These are phyloP conservation scores for Keiferia lycopersicella DNA, from an alignment of 2,888 invertebrate species.

Conservation along the genomic window DNA sequence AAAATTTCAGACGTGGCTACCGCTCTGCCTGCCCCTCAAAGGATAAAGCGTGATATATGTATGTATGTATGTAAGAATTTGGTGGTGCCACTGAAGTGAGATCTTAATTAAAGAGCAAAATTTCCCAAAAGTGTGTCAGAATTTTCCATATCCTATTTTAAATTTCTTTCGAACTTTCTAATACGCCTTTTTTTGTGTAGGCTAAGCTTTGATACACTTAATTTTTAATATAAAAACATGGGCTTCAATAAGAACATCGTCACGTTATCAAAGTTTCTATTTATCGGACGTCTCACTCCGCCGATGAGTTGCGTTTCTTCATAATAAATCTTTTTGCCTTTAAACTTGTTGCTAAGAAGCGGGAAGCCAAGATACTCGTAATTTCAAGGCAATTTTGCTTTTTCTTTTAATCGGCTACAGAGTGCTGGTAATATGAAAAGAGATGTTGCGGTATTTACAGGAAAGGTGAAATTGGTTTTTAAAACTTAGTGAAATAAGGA, in stretches of 20 bases:
- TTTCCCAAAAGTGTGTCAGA: no score
- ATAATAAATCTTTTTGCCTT: conserved; percentile 9
- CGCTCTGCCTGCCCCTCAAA: no score
- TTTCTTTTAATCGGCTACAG: neutral
- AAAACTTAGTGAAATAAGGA: neutral
- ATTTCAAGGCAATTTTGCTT: conserved; percentile 15
- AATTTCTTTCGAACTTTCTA: no score
- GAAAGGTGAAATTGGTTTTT: neutral
- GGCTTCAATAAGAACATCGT: no score
- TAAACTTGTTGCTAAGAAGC: conserved; percentile 4
- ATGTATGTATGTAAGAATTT: no score
- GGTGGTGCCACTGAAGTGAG: no score
- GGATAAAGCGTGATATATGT: no score
- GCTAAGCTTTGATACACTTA: neutral
- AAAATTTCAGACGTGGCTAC: no score
- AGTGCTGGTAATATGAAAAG: neutral
- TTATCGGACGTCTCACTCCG: neutral
- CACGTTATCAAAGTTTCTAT: no score
- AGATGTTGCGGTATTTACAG: neutral
- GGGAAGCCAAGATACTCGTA: neutral
- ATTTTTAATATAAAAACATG: no score
- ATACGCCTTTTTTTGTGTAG: neutral
- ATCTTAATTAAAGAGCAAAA: no score
- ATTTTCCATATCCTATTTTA: no score
- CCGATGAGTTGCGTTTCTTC: conserved; percentile 9